phyloP scores from a whole-genome alignment of 2,113 vertebrate genomes.

The Megaleporinus macrocephalus region DNA sequence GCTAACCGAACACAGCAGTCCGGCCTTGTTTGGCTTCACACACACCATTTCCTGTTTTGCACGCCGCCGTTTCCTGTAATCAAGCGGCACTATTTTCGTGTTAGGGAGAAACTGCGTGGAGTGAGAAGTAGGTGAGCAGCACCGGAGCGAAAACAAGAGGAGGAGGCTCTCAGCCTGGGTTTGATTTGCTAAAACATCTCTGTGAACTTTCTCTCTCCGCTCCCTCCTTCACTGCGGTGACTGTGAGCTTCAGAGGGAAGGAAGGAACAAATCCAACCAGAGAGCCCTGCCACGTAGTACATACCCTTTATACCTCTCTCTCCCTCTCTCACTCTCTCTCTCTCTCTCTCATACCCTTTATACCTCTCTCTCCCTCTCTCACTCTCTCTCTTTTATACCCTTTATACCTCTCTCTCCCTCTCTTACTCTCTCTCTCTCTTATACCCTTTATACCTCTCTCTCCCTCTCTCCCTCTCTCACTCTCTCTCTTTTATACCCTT shows the following conservation, averaged over 20 bases:
- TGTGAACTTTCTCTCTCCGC: not conserved
- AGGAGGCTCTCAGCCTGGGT: not conserved
- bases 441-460: not conserved
- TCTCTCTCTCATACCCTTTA: not conserved
- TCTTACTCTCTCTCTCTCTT: not conserved
- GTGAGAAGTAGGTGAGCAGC: conserved; percentile 3
- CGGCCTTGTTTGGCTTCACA: not conserved
- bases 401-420: not conserved
- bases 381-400: not conserved
- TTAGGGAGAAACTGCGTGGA: not conserved
- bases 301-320: not conserved
- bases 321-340: not conserved
- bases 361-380: not conserved
- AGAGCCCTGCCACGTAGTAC: not conserved
- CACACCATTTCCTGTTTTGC: conserved; percentile 8
- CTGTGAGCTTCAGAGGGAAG: not conserved
- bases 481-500: not conserved
- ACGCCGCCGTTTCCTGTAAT: conserved; percentile 1
- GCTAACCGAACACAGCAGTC: no score
- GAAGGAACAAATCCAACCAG: not conserved
- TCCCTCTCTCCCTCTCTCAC: not conserved
- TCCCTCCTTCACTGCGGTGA: not conserved
- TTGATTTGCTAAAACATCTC: not conserved
- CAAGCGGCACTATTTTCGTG: not conserved
- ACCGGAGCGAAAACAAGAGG: not conserved